Percentiles rank a stretch among this genome's conserved stretches.
phyloP scores from a whole-genome alignment of 2,113 vertebrate genomes.

The Heterocephalus glaber region DNA sequence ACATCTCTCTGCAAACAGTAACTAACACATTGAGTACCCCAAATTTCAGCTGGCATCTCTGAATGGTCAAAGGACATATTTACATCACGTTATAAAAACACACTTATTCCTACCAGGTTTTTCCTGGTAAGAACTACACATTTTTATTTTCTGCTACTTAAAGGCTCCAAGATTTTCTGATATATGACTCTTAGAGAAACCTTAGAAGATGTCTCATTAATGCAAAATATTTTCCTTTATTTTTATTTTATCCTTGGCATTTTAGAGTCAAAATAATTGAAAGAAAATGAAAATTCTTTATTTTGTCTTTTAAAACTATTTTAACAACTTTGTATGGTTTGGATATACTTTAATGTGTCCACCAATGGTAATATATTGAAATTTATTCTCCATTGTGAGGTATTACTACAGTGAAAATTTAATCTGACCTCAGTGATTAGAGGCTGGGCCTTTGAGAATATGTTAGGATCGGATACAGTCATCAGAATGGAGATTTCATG shows the following conservation, averaged over 20 bases:
- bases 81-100: background rate
- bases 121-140: background rate
- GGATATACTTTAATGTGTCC: background rate
- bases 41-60: background rate
- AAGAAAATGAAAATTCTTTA: background rate
- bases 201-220: background rate
- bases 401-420: background rate
- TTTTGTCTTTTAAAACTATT: background rate
- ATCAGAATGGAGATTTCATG: background rate
- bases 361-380: background rate
- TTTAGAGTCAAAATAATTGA: background rate
- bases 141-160: background rate
- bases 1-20: constrained; percentile 19
- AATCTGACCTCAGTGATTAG: background rate
- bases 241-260: background rate
- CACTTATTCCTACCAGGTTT: background rate
- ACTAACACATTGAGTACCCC: background rate
- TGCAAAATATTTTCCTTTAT: background rate
- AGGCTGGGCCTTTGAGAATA: background rate
- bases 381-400: background rate
- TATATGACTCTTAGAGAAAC: background rate
- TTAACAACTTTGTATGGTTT: background rate
- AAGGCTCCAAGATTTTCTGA: background rate
- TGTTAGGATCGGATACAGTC: background rate
- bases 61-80: constrained; percentile 26